phyloP scores from a whole-genome alignment of 2,888 invertebrate genomes.

The Epirrita christyi region DNA sequence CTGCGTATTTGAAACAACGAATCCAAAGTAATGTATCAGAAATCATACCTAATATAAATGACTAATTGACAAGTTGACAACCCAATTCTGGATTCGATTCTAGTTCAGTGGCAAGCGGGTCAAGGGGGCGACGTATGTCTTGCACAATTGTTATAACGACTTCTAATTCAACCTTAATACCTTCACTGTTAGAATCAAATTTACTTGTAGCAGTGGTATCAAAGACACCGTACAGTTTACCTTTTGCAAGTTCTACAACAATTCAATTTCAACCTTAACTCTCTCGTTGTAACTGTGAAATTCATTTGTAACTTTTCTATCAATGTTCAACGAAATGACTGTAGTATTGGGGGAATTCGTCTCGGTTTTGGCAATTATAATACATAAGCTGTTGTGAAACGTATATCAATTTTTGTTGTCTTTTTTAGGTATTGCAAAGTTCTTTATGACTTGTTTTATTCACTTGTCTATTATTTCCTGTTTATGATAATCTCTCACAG shows the following conservation, averaged over 20 bases:
- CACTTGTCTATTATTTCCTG: too few species aligned
- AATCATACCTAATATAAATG: slow-evolving; percentile 26
- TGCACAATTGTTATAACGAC: slow-evolving; percentile 52
- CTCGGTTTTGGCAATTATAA: slow-evolving; percentile 3
- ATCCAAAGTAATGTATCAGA: slow-evolving; percentile 10
- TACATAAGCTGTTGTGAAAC: slow-evolving; percentile 7
- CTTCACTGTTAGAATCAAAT: slow-evolving; percentile 19
- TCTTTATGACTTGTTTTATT: too few species aligned
- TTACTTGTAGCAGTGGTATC: slow-evolving; percentile 8
- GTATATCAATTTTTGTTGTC: background rate
- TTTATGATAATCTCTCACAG: too few species aligned
- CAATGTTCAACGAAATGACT: slow-evolving; percentile 3
- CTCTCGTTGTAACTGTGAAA: slow-evolving; percentile 20
- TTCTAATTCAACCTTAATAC: slow-evolving; percentile 44
- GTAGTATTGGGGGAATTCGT: slow-evolving; percentile 15
- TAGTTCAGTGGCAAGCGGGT: slow-evolving; percentile 60
- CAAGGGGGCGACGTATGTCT: slow-evolving; percentile 58
- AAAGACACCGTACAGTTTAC: slow-evolving; percentile 17
- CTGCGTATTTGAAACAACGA: background rate
- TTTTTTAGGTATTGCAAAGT: too few species aligned
- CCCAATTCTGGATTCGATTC: slow-evolving; percentile 58
- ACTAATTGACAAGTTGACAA: slow-evolving; percentile 52
- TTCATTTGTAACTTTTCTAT: slow-evolving; percentile 9
- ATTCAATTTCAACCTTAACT: slow-evolving; percentile 43
- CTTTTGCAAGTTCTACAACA: slow-evolving; percentile 16